Conservation (phyloP, 2,113 vertebrate genomes). For the Tamias sibiricus region DNA sequence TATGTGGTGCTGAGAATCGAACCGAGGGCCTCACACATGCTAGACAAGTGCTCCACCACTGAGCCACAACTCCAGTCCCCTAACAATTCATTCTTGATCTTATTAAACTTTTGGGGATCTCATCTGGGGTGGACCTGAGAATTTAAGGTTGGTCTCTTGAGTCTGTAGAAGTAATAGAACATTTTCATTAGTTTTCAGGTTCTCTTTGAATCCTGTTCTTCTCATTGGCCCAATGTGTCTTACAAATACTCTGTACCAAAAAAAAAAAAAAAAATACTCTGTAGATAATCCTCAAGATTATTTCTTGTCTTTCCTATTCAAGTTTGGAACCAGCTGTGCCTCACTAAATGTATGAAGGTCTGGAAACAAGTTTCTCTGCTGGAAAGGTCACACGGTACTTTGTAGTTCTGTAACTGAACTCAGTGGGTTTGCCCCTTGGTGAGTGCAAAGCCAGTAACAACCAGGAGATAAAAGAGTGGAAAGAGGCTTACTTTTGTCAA, state of each 20-base stretch:
- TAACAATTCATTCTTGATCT: not conserved
- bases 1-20: too few relatives aligned
- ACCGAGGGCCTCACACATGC: too few relatives aligned
- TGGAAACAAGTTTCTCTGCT: not conserved
- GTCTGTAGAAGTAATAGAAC: not conserved
- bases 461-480: not conserved
- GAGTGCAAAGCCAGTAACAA: not conserved
- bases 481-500: not conserved
- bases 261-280: too few relatives aligned
- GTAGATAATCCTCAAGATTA: not conserved
- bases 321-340: not conserved
- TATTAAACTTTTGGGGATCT: not conserved
- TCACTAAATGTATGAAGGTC: not conserved
- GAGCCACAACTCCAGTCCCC: too few relatives aligned
- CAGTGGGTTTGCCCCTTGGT: not conserved
- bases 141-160: not conserved
- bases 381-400: not conserved
- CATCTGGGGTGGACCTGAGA: not conserved
- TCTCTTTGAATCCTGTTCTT: not conserved
- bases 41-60: too few relatives aligned
- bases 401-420: not conserved
- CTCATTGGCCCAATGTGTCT: not conserved
- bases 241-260: not conserved
- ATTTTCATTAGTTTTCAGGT: not conserved
- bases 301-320: not conserved